Conservation (phyloP, 2,113 vertebrate genomes). For the Haemorhous mexicanus region DNA sequence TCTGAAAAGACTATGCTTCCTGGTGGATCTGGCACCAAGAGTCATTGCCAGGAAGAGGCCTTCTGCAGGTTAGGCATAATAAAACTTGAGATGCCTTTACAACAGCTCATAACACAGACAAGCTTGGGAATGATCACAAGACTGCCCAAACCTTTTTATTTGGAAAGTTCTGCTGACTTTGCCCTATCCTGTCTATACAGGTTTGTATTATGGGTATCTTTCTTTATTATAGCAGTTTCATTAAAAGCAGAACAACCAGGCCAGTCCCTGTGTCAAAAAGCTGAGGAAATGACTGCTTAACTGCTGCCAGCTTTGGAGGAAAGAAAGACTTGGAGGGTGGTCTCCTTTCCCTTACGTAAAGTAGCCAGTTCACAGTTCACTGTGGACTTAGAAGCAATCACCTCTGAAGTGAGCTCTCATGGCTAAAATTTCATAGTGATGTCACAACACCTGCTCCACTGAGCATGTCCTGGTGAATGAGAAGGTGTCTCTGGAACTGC, state of each 20-base stretch:
- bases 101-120: not conserved
- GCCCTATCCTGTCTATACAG: not conserved
- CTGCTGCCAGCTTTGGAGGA: constrained; percentile 4
- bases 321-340: constrained; percentile 2
- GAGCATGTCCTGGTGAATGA: not conserved
- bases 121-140: not conserved
- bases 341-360: not conserved
- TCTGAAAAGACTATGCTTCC: constrained; percentile 36
- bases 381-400: not conserved
- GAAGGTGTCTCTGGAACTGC: not conserved
- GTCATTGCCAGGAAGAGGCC: constrained; percentile 30
- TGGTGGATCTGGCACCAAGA: not conserved
- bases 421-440: not conserved
- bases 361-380: not conserved
- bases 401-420: not conserved
- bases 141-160: not conserved
- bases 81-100: not conserved
- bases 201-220: not conserved
- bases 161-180: not conserved
- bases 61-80: constrained; percentile 15
- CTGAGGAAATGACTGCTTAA: not conserved
- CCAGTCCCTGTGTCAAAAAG: not conserved
- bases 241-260: not conserved
- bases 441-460: not conserved
- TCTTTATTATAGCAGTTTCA: not conserved